Percentiles rank a stretch among this genome's conserved stretches.
These are phyloP conservation scores for Phocides pigmalion DNA, from an alignment of 1,140 invertebrate species.

Conservation along the genomic window DNA sequence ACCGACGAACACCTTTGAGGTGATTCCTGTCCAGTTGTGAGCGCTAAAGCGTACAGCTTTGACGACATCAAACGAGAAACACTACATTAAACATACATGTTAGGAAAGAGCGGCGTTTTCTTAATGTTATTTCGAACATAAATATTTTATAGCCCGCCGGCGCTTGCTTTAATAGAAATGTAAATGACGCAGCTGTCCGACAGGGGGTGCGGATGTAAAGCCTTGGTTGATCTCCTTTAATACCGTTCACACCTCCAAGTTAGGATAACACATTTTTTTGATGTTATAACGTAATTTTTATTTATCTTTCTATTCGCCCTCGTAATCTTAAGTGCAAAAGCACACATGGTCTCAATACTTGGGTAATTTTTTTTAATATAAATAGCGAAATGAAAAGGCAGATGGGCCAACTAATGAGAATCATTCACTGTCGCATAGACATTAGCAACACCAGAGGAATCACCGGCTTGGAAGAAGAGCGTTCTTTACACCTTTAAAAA, in stretches of 20 bases:
- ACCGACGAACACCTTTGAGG: slow-evolving; percentile 42
- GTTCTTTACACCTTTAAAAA: no score
- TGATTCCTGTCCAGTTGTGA: slow-evolving; percentile 57
- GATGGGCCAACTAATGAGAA: no score
- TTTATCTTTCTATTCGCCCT: background rate
- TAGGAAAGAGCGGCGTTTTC: slow-evolving; percentile 59
- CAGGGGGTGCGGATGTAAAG: slow-evolving; percentile 12
- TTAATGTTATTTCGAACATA: slow-evolving; percentile 74
- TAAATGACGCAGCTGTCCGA: slow-evolving; percentile 52
- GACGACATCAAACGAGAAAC: slow-evolving; percentile 68
- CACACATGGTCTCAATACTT: no score
- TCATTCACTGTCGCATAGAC: no score
- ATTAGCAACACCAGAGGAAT: no score
- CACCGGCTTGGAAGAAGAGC: no score
- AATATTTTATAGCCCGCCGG: slow-evolving; percentile 66
- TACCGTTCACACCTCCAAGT: slow-evolving; percentile 22
- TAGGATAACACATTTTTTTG: background rate
- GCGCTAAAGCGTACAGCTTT: slow-evolving; percentile 51
- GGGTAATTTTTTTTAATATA: no score
- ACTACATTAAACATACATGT: slow-evolving; percentile 76
- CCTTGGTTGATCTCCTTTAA: slow-evolving; percentile 28
- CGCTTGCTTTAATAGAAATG: slow-evolving; percentile 63
- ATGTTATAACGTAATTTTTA: background rate
- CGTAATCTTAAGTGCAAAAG: no score
- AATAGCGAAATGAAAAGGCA: no score